A percentile compares a stretch with the other conserved stretches of the same genome.
These are phyloP conservation scores for Polymixis lichenea DNA, from an alignment of 2,888 invertebrate species.

Conservation along the genomic window DNA sequence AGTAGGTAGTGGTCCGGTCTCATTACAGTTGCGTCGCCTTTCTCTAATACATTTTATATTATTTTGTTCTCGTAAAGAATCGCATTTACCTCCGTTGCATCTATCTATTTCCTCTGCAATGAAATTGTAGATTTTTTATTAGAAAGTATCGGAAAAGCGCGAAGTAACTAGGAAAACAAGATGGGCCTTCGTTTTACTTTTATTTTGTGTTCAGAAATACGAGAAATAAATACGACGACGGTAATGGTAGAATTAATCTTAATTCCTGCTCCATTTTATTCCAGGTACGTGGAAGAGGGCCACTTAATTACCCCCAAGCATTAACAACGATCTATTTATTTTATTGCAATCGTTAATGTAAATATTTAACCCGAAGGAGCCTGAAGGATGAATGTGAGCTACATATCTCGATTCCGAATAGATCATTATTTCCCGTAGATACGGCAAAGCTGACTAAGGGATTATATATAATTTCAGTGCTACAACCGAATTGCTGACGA, in stretches of 20 bases:
- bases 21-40: slow-evolving; percentile 25
- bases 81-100: slow-evolving; percentile 47
- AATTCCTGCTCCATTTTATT: slow-evolving; percentile 39
- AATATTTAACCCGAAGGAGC: slow-evolving; percentile 29
- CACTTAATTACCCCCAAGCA: slow-evolving; percentile 34
- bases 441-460: slow-evolving; percentile 17
- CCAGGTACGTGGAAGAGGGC: slow-evolving; percentile 17
- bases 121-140: slow-evolving; percentile 20
- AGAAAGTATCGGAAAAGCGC: slow-evolving; percentile 56
- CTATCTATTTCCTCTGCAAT: slow-evolving; percentile 38
- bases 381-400: slow-evolving; percentile 20
- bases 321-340: slow-evolving; percentile 33
- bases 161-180: slow-evolving; percentile 40
- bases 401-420: slow-evolving; percentile 2
- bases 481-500: slow-evolving; percentile 25
- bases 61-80: slow-evolving; percentile 32
- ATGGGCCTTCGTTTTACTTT: slow-evolving; percentile 23
- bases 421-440: slow-evolving; percentile 7
- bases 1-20: slow-evolving; percentile 22
- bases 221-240: slow-evolving; percentile 5
- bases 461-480: slow-evolving; percentile 15
- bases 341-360: slow-evolving; percentile 36
- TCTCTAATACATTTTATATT: slow-evolving; percentile 15
- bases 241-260: slow-evolving; percentile 44
- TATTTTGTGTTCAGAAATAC: slow-evolving; percentile 32